Base-by-base conservation (phyloP, 2,888 invertebrate genomes). In the Slavum lentiscoides region DNA sequence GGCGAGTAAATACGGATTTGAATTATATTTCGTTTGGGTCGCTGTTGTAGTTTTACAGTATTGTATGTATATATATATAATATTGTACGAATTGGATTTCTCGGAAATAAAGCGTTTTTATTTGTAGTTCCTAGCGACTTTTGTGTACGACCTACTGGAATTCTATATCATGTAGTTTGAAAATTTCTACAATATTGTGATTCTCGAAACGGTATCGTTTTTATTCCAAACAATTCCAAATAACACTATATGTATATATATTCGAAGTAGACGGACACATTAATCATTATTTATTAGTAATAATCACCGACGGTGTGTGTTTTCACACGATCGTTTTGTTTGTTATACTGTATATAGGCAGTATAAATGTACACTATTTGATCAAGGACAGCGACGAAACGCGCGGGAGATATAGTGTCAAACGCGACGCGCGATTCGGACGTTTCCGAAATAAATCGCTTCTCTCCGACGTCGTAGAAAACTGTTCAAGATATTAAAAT, bases 391-490 rank as follows among this genome's bases (percentile, higher is more conserved):
- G 30, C 23, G 69, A 37, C n/a, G 39, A 62, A 43, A 74, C n/a
- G 49, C 17, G 11, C 13, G n/a, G 39, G 15, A 55, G 43, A 43
- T 2, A 62, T 30, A 13, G 13, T 49, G 49, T 49, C 49, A 49
- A 30, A 4, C 30, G 30, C 4, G n/a, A n/a, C n/a, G n/a, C 30
- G 30, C 49, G 9, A 19, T 55, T 55, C 19, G 19, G 11, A 21
- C 55, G 55, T 74, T 74, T 66, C 23, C 19, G 39, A 66, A 74
- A 74, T 74, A 55, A 58, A 74, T 67, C 66, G 74, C 55, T 66
- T 19, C 17, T 19, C 17, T 67, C 13, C 4, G 21, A 67, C 7
- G 6, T 74, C 43, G 64, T 55, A 17, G 2, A 55, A 39, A 17
- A 13, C 17, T 6, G 55, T 37, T 67, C n/a, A 58, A 58, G 37